A percentile compares a stretch with the other conserved stretches of the same genome.
phyloP scores from a whole-genome alignment of 2,888 invertebrate genomes.

The Leistus spinibarbis region DNA sequence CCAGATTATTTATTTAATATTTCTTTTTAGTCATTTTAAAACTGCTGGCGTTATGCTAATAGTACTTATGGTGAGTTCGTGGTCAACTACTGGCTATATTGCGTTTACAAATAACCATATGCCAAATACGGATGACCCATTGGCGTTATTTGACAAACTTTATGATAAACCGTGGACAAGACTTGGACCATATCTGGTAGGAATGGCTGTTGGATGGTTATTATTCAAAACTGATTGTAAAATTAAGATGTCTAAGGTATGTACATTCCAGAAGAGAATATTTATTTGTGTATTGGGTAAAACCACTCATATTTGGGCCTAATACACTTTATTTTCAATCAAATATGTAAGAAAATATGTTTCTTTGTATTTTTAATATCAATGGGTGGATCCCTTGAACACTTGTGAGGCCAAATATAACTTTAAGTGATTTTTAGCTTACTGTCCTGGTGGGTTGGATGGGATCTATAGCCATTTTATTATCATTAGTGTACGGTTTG shows the following conservation, averaged over 20 bases:
- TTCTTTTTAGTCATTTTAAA: constrained; percentile 79
- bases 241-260: constrained; percentile 73
- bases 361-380: too few species aligned
- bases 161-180: constrained; percentile 91
- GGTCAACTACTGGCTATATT: constrained; percentile 79
- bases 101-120: constrained; percentile 80
- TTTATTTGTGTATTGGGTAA: background rate
- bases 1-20: too few species aligned
- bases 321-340: too few species aligned
- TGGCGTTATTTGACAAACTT: constrained; percentile 85
- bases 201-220: constrained; percentile 84
- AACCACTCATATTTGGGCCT: too few species aligned
- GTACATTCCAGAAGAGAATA: background rate
- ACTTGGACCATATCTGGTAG: constrained; percentile 82
- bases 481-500: constrained; percentile 79
- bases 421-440: constrained; percentile 57
- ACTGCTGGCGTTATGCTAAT: constrained; percentile 70
- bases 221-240: constrained; percentile 82
- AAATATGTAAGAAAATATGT: too few species aligned
- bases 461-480: constrained; percentile 67
- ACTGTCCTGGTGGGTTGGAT: constrained; percentile 74
- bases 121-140: constrained; percentile 78
- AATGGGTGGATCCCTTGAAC: too few species aligned
- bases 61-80: constrained; percentile 74
- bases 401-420: background rate